Conservation (phyloP, 37 sponge, comb jelly and placozoan genomes). For the Ianthella basta region DNA sequence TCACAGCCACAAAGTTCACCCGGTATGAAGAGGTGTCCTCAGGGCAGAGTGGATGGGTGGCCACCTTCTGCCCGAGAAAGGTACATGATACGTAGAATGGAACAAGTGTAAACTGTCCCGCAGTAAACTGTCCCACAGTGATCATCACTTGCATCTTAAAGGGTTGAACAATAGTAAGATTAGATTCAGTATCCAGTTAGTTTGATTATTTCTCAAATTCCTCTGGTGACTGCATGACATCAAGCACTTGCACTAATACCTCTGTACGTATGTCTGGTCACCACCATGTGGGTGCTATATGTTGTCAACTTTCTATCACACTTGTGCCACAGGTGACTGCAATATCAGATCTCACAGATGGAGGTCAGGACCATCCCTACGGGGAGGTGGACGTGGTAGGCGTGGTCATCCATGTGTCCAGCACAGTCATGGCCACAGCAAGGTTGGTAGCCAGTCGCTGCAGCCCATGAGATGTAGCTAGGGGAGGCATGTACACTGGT, state of each 20-base stretch:
- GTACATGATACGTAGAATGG: too few species aligned
- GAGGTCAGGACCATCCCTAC: neutral
- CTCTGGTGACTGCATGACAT: too few species aligned
- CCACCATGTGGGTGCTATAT: slow-evolving; percentile 6
- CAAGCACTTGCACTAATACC: neutral
- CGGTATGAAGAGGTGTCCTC: slow-evolving; percentile 25
- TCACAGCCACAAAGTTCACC: slow-evolving; percentile 46
- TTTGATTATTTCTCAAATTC: too few species aligned
- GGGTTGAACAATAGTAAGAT: too few species aligned
- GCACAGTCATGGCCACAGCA: neutral
- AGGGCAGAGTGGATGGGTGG: too few species aligned
- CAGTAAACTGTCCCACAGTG: too few species aligned
- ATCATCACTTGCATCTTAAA: too few species aligned
- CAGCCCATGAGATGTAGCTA: neutral
- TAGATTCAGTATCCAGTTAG: too few species aligned
- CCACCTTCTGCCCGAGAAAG: too few species aligned
- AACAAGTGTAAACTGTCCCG: too few species aligned
- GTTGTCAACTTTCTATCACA: neutral
- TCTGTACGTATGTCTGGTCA: neutral
- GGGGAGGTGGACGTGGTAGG: slow-evolving; percentile 76
- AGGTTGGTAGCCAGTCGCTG: neutral
- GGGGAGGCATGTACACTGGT: neutral
- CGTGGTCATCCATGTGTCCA: slow-evolving; percentile 40
- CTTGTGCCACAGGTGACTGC: slow-evolving; percentile 12
- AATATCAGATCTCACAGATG: neutral